A percentile compares a stretch with the other conserved stretches of the same genome.
phyloP scores from a whole-genome alignment of 2,113 vertebrate genomes.

The Nipponia nippon region DNA sequence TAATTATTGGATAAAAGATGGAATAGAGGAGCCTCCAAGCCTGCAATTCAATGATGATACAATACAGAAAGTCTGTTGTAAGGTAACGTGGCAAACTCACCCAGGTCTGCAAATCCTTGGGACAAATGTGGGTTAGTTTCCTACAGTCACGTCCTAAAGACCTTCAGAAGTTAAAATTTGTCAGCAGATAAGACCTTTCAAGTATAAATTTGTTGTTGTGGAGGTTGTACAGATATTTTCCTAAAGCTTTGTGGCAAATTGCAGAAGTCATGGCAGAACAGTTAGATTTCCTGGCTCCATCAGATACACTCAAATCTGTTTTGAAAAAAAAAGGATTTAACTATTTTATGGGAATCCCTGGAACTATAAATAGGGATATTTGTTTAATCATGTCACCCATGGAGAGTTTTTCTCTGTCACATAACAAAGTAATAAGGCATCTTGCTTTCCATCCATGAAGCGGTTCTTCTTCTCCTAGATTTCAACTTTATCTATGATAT shows the following conservation, averaged over 20 bases:
- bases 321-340: neutral
- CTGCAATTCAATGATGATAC: neutral
- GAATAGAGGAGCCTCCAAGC: neutral
- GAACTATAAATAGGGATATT: neutral
- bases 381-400: neutral
- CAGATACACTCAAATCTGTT: neutral
- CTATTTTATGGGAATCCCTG: neutral
- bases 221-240: neutral
- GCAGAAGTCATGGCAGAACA: neutral
- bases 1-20: neutral
- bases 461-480: neutral
- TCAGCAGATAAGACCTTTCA: neutral
- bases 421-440: neutral
- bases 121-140: neutral
- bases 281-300: neutral
- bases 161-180: neutral
- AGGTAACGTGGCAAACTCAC: neutral
- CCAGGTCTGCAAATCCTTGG: neutral
- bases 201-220: neutral
- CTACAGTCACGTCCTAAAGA: neutral
- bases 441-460: neutral
- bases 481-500: neutral
- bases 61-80: neutral
- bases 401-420: neutral
- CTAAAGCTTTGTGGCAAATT: neutral